These are phyloP conservation scores for Addax nasomaculatus DNA, from an alignment of 2,113 vertebrate genomes.

Conservation along the genomic window DNA sequence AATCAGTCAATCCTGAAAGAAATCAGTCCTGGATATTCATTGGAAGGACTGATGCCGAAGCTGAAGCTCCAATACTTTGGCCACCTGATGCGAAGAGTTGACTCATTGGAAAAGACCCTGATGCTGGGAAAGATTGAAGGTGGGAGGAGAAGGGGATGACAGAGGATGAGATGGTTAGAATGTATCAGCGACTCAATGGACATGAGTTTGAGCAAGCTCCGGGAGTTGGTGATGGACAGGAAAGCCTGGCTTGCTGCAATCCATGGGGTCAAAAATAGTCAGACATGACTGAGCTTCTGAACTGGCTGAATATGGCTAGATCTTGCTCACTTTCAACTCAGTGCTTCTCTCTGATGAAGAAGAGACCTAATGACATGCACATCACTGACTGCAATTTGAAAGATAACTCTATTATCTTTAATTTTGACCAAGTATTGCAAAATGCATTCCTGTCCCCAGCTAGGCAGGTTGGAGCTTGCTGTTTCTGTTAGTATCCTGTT, in stretches of 20 bases:
- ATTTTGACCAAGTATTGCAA: not conserved
- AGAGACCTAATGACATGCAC: not conserved
- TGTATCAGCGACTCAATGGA: not conserved
- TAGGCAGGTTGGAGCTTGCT: not conserved
- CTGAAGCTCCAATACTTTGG: not conserved
- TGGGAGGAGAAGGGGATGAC: rapidly evolving
- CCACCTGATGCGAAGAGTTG: not conserved
- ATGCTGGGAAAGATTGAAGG: not conserved
- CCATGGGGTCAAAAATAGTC: not conserved
- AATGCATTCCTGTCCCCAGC: not conserved
- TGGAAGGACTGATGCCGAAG: not conserved
- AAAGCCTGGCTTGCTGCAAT: not conserved
- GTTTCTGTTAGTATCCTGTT: not conserved
- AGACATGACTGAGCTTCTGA: not conserved
- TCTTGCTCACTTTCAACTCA: not conserved
- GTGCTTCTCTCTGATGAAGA: not conserved
- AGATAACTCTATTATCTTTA: slow-evolving; percentile 6
- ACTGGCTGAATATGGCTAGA: not conserved
- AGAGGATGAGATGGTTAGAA: not conserved
- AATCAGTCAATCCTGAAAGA: not conserved
- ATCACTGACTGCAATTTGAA: not conserved
- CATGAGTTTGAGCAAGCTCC: not conserved
- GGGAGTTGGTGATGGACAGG: not conserved
- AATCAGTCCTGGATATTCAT: not conserved
- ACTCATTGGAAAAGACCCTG: not conserved